phyloP scores from a whole-genome alignment of 1,140 invertebrate genomes.

The Drosophila tsacasi region DNA sequence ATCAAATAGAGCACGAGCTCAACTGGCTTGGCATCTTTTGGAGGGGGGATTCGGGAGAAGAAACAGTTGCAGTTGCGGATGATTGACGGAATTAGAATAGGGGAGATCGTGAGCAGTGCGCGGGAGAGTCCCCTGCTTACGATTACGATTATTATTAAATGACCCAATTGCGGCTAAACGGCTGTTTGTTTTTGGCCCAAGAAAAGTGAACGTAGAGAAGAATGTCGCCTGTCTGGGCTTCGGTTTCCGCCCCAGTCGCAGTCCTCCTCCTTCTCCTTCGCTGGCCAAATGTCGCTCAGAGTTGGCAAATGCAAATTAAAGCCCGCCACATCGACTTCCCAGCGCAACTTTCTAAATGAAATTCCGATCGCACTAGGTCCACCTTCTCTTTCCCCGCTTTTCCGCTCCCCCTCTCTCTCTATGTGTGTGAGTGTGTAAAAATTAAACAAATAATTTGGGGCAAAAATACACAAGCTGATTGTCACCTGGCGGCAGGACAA shows the following conservation, averaged over 20 bases:
- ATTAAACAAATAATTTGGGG: constrained; percentile 81
- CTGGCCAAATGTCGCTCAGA: constrained; percentile 58
- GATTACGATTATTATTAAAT: constrained; percentile 71
- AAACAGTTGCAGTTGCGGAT: constrained; percentile 70
- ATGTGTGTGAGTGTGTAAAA: constrained; percentile 61
- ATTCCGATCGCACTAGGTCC: constrained; percentile 62
- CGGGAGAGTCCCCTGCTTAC: constrained; percentile 3
- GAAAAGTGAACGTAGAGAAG: constrained; percentile 68
- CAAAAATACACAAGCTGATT: constrained; percentile 76
- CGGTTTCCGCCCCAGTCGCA: constrained; percentile 6
- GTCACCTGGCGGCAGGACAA: constrained; percentile 71
- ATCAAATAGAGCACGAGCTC: constrained; percentile 62
- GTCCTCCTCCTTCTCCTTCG: background rate
- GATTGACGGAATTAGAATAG: constrained; percentile 83
- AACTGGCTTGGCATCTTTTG: background rate
- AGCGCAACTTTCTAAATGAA: constrained; percentile 77
- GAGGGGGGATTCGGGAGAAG: background rate
- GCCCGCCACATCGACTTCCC: constrained; percentile 53
- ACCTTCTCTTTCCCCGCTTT: constrained; percentile 24
- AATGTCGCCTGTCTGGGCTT: constrained; percentile 61
- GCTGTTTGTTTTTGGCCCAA: constrained; percentile 35
- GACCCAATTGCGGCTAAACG: constrained; percentile 68
- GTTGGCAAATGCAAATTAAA: constrained; percentile 73
- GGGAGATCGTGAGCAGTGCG: constrained; percentile 63
- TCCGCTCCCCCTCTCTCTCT: background rate